Evolutionary conservation across 2,888 invertebrate genomes (phyloP), one percentile per base, ranked within the genome.

Genomic region (Drosophila maculinotata): DNA sequence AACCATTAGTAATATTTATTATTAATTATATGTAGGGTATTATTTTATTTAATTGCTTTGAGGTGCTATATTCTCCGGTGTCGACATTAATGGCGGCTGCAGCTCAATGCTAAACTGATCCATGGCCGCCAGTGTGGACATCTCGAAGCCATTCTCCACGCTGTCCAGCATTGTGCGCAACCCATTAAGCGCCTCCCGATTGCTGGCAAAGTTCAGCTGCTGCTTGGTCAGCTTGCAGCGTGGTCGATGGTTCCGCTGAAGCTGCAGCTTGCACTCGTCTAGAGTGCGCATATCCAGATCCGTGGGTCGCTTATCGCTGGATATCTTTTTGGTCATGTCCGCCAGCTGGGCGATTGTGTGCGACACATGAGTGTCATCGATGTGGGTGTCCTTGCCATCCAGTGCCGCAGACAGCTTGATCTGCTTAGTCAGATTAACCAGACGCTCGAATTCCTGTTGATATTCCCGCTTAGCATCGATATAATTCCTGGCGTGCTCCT

Each of bases 381-480:
- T 6, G 0, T 8, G 14, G 0, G 53, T 57, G 0, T 49, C n/a
- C n/a, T n/a, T 49, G 1, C 23, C 15, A 14, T 73, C 31, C 2
- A 89, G 35, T 0, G 69, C 75, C 12, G 70, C 53, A 7, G 77
- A 72, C 0, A 79, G 63, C 2, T 64, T 44, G 0, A 78, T 65
- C 3, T 78, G 54, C 26, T 88, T 79, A 0, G 77, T 44, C 0
- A 90, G 12, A 1, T 54, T 44, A 0, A 75, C 65, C 25, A 89
- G 77, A 20, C 73, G 79, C 0, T 56, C 42, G 14, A 81, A 89
- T 12, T 80, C 64, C 8, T 33, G 56, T 1, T 69, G 30, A 52
- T 89, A 90, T 28, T 90, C 89, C 3, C 26, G 48, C 25, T 88
- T 88, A 2, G 68, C 64, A 15, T 89, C 88, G 10, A 77, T 30